A percentile compares a stretch with the other conserved stretches of the same genome.
Conservation (phyloP, 2,113 vertebrate species). For the Leptosomus discolor region DNA sequence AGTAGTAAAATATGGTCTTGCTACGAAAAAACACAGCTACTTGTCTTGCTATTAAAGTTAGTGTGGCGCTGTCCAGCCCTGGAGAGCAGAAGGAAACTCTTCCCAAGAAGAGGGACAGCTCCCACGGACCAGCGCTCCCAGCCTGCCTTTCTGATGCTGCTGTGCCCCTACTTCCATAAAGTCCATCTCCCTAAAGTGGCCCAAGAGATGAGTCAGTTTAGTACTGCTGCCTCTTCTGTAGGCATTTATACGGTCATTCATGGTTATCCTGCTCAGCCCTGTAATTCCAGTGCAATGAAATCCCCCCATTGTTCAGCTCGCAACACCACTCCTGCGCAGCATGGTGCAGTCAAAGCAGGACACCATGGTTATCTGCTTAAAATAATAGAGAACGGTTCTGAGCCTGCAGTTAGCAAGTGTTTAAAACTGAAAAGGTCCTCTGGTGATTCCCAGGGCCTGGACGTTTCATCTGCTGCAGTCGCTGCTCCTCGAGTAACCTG, state of each 20-base stretch:
- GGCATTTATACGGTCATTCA: background rate
- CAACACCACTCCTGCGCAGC: accelerated
- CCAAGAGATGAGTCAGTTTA: background rate
- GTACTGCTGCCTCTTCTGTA: background rate
- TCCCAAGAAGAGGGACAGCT: background rate
- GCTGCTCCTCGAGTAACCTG: background rate
- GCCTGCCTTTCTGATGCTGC: background rate
- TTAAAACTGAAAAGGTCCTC: background rate
- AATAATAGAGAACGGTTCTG: background rate
- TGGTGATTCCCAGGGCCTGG: background rate
- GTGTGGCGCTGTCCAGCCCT: background rate
- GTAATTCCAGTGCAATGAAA: background rate
- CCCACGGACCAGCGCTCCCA: background rate
- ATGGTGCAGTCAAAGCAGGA: background rate
- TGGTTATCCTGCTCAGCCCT: background rate
- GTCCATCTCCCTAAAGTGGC: background rate
- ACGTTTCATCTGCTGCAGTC: background rate
- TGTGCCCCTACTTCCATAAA: background rate
- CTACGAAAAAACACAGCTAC: background rate
- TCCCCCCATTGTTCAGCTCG: accelerated
- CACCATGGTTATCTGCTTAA: background rate
- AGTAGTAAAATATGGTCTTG: background rate
- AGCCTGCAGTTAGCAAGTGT: background rate
- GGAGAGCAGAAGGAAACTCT: background rate
- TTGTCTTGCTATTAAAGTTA: background rate